Base-by-base conservation (phyloP, 2,113 vertebrate species). In the Silurus meridionalis region DNA sequence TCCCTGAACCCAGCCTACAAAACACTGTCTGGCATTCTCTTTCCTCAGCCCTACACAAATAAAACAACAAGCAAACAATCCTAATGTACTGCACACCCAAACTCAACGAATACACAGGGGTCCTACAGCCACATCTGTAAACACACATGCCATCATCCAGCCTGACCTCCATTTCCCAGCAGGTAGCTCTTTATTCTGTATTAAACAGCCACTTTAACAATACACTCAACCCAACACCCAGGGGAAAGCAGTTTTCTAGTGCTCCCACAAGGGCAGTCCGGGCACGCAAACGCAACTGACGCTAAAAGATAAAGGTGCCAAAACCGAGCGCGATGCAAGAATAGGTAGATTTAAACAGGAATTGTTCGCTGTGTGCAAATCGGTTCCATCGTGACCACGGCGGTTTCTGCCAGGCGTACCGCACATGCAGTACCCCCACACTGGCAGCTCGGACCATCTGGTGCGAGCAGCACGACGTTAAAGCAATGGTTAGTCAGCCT, bases 351-450 rank as follows among this genome's bases (percentile, higher is more conserved):
- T 15, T 5, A 84, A 61, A 52, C n/a, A 82, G 75, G 28, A 11
- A 79, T 80, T 46, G 55, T 66, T 77, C 48, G 60, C 6, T 19
- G 71, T 57, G 53, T 83, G 58, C 60, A 69, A 86, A 90, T 89
- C 82, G 28, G 85, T 89, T 86, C 80, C 75, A 46, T 60, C 28
- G n/a, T 87, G 87, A 88, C 84, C 66, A 85, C 17, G 23, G 37
- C 53, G 50, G 64, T 78, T 80, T 57, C 48, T 50, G 21, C 61
- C 64, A 46, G 48, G 69, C 50, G 9, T 61, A 72, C 17, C 23
- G 58, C 57, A 50, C 80, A 81, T 72, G 71, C 28, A 75, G 50
- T 37, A 82, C 69, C 85, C 78, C 82, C 25, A 67, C 48, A 61
- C 77, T 10, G 37, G 83, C 48, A 80, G 67, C n/a, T 69, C 61